Evolutionary conservation across 1,140 invertebrate species (phyloP), one percentile per base, ranked within the genome.

Genomic region (Drosophila asahinai): DNA sequence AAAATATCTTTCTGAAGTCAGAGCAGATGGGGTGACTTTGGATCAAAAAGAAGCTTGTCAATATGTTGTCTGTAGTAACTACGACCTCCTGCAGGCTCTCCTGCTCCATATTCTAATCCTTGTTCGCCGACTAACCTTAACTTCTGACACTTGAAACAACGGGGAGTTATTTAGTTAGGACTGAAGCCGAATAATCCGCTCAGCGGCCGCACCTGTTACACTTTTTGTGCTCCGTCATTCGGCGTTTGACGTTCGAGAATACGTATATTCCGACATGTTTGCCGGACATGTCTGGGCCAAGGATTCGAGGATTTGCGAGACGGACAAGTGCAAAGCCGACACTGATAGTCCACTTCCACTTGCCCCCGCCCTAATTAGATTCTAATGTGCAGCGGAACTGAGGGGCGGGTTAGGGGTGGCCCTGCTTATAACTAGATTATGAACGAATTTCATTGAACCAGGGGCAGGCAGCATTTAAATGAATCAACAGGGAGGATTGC

Each of bases 351-450:
- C 36, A 51, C 47, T 65, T 51, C 58, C 70, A 60, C 77, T 58
- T 51, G 63, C 62, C 75, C 67, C 54, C 60, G 55, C 70, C 67
- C 80, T 91, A 91, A 91, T 91, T 91, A 91, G 77, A 91, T 74
- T 91, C 87, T 87, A 91, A 91, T 91, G 60, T 91, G 87, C 83
- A 91, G 48, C 52, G 8, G 52, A 81, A 58, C 38, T 43, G 51
- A 59, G 61, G 66, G 67, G 75, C 36, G 52, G 33, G 42, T 36
- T 63, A 40, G 22, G 55, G 45, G 48, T 61, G 52, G 57, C 52
- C 33, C 48, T 33, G 76, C 73, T 86, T 77, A 91, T 91, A 81
- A 91, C 86, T 91, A 86, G 90, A 91, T 91, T 90, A 91, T 87
- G 83, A 91, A 83, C 80, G 83, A 87, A 91, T 91, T 86, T 91